These are phyloP conservation scores for Rattus rattus DNA, from an alignment of 2,113 vertebrate species.

Conservation along the genomic window DNA sequence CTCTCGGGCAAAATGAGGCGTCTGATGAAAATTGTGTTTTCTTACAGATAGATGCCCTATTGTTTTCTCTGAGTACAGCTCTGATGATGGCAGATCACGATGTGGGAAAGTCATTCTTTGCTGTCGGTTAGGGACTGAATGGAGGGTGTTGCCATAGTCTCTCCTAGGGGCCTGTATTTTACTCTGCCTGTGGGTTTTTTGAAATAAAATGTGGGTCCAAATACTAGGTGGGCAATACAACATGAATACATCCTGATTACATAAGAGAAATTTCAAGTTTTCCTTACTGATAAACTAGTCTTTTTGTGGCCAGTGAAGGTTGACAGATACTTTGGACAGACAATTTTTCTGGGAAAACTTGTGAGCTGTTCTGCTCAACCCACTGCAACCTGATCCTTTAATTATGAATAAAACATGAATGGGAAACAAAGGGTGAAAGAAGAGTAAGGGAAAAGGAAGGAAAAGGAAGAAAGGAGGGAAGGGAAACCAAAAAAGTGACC, in stretches of 20 bases:
- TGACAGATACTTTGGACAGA: slow-evolving; percentile 50
- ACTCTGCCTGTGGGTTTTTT: not conserved
- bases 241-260: slow-evolving; percentile 45
- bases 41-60: slow-evolving; percentile 52
- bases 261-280: slow-evolving; percentile 36
- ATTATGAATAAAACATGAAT: not conserved
- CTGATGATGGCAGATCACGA: not conserved
- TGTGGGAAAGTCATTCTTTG: not conserved
- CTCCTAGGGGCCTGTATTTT: slow-evolving; percentile 1
- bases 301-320: slow-evolving; percentile 53
- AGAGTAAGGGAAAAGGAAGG: not conserved
- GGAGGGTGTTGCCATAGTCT: slow-evolving; percentile 36
- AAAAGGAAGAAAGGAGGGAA: no score
- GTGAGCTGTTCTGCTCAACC: slow-evolving; percentile 1
- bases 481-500: not conserved
- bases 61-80: slow-evolving; percentile 55
- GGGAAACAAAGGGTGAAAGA: not conserved
- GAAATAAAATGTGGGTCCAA: slow-evolving; percentile 17
- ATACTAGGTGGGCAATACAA: slow-evolving; percentile 13
- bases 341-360: slow-evolving; percentile 42
- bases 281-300: slow-evolving; percentile 54
- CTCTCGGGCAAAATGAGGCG: slow-evolving; percentile 43
- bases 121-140: not conserved
- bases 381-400: slow-evolving; percentile 40
- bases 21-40: slow-evolving; percentile 17